phyloP scores from a whole-genome alignment of 2,113 vertebrate species.

The Enhydra lutris region DNA sequence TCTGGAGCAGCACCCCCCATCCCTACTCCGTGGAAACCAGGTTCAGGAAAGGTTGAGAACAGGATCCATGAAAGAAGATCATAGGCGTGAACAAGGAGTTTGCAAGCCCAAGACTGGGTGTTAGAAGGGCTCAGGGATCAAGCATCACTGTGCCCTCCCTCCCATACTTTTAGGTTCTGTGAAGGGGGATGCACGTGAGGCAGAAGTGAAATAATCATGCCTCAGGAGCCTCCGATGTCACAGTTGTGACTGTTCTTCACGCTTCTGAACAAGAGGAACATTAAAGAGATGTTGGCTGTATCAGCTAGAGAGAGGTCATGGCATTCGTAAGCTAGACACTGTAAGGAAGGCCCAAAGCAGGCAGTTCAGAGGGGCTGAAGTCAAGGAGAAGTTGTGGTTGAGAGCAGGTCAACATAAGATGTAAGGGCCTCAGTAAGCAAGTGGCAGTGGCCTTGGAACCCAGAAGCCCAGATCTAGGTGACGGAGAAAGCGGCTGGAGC shows the following conservation, averaged over 20 bases:
- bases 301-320: neutral
- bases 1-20: neutral
- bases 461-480: neutral
- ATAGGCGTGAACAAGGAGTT: neutral
- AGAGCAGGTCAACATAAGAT: neutral
- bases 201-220: neutral
- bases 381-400: neutral
- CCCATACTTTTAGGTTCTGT: neutral
- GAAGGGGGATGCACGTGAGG: neutral
- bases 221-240: accelerated
- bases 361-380: neutral
- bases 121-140: neutral
- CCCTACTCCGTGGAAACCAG: neutral
- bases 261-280: neutral
- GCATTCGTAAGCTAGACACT: accelerated
- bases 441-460: neutral
- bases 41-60: neutral
- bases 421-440: neutral
- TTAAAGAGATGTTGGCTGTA: neutral
- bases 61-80: neutral
- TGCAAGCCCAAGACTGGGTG: neutral
- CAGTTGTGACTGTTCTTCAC: neutral
- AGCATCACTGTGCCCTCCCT: accelerated
- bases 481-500: neutral
- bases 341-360: neutral